Evolutionary conservation across 2,797 vertebrate genomes (phyloP).

Genomic region (Vultur gryphus): DNA sequence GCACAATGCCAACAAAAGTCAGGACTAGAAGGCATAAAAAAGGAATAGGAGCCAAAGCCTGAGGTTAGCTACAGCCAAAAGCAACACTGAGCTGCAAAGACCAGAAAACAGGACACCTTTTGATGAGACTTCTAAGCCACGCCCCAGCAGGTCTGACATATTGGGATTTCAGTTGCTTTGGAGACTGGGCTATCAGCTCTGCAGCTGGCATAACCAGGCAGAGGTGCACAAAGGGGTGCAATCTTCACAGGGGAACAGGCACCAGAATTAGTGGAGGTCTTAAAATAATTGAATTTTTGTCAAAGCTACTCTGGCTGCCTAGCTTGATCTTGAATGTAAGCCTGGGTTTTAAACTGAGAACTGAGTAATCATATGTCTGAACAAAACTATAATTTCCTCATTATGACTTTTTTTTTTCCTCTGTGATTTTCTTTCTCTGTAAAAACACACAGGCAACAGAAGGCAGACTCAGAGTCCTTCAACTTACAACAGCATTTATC

Average conservation of each 20-base stretch:
- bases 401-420: background rate
- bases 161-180: background rate
- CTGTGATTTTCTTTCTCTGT: background rate
- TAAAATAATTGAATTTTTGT: background rate
- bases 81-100: background rate
- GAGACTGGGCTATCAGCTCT: background rate
- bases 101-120: background rate
- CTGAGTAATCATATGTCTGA: rapidly evolving
- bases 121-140: background rate
- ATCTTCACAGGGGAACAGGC: background rate
- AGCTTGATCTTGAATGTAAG: background rate
- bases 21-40: background rate
- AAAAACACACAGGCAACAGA: background rate
- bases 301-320: background rate
- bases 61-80: background rate
- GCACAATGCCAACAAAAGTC: background rate
- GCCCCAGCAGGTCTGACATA: background rate
- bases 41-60: background rate
- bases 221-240: background rate
- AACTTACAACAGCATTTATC: background rate
- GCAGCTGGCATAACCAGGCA: background rate
- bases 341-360: background rate
- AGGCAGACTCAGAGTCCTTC: background rate
- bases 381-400: background rate
- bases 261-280: background rate